A percentile compares a stretch with the other conserved stretches of the same genome.
These are phyloP conservation scores for Tricholaema leucomelas DNA, from an alignment of 2,113 vertebrate genomes.

Conservation along the genomic window DNA sequence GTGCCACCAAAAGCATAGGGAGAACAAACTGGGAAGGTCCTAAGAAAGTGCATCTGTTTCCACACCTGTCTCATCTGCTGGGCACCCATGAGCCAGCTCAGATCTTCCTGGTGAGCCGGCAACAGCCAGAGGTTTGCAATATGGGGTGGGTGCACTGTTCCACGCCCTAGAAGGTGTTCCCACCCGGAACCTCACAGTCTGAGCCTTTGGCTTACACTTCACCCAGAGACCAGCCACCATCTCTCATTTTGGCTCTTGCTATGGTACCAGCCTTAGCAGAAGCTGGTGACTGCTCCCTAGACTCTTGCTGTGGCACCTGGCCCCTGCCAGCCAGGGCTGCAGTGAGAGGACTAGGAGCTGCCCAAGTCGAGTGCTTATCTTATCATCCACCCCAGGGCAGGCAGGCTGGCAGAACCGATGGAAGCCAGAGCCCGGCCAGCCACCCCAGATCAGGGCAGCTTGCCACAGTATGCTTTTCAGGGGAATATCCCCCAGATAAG, in stretches of 20 bases:
- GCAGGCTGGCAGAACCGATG: rapidly evolving
- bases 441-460: neutral
- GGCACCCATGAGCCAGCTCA: rapidly evolving
- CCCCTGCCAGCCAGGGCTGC: neutral
- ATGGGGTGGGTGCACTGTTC: rapidly evolving
- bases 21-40: neutral
- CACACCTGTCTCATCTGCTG: rapidly evolving
- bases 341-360: rapidly evolving
- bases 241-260: neutral
- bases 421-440: neutral
- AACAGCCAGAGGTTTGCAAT: rapidly evolving
- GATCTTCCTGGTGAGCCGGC: neutral
- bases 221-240: neutral
- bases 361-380: neutral
- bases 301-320: neutral
- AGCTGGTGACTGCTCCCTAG: neutral
- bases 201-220: neutral
- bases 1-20: rapidly evolving
- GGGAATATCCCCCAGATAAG: neutral
- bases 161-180: neutral
- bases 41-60: neutral
- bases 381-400: rapidly evolving
- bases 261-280: neutral
- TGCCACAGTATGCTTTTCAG: neutral
- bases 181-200: rapidly evolving